phyloP scores from a whole-genome alignment of 2,113 vertebrate genomes.

The Muntiacus reevesi region DNA sequence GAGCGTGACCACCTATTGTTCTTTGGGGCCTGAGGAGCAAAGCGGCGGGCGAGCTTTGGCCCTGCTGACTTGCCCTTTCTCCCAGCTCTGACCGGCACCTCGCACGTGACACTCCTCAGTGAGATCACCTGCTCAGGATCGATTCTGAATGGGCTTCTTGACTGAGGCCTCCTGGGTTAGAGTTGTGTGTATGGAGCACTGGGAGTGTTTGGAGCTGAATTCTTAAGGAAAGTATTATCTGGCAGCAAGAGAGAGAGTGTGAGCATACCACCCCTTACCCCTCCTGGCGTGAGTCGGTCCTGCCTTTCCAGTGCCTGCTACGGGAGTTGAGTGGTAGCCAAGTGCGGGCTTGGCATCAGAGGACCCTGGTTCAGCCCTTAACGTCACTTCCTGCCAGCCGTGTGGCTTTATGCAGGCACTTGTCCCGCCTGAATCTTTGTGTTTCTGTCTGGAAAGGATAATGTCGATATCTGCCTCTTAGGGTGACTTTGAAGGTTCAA shows the following conservation, averaged over 20 bases:
- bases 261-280: accelerated
- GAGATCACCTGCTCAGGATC: background rate
- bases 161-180: background rate
- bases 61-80: background rate
- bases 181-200: accelerated
- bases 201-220: background rate
- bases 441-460: background rate
- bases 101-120: accelerated
- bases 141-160: background rate
- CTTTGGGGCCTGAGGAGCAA: background rate
- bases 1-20: background rate
- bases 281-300: background rate
- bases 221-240: background rate
- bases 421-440: background rate
- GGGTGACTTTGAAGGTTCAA: background rate
- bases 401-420: background rate
- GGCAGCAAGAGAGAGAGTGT: background rate
- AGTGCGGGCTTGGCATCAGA: background rate
- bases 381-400: accelerated
- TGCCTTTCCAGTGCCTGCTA: background rate
- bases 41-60: accelerated
- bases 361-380: background rate
- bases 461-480: background rate
- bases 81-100: background rate
- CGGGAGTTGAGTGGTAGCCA: background rate